Conservation (phyloP, 2,113 vertebrate genomes). For the Gymnocephalus cernua region DNA sequence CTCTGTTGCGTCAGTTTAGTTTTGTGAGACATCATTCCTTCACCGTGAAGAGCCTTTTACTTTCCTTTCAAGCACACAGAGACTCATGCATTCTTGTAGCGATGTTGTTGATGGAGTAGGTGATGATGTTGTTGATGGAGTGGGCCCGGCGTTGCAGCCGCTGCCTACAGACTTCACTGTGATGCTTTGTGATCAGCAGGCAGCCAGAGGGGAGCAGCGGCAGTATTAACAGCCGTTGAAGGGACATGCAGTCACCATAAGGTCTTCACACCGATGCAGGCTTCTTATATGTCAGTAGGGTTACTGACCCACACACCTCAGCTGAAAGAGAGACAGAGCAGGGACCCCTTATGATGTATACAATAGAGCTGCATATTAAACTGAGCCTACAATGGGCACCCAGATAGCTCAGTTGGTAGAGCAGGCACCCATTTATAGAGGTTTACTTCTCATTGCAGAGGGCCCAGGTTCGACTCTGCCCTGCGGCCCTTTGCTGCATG, state of each 20-base stretch:
- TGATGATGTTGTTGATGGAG: not conserved
- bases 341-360: no score
- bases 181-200: conserved; percentile 4
- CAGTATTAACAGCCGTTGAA: not conserved
- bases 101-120: not conserved
- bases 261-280: not conserved
- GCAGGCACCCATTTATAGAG: no score
- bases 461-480: no score
- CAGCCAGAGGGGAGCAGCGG: not conserved
- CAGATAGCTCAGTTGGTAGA: no score
- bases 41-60: not conserved
- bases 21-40: no score
- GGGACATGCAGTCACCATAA: conserved; percentile 30
- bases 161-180: conserved; percentile 1
- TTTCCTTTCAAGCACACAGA: not conserved
- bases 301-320: not conserved
- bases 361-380: no score
- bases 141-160: not conserved
- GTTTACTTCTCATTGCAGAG: no score
- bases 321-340: no score
- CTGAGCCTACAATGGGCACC: no score
- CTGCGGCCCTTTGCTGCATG: no score
- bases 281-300: conserved; percentile 5
- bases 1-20: no score
- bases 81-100: not conserved